Base-by-base conservation (phyloP, 2,888 invertebrate genomes). In the Mystacides longicornis region DNA sequence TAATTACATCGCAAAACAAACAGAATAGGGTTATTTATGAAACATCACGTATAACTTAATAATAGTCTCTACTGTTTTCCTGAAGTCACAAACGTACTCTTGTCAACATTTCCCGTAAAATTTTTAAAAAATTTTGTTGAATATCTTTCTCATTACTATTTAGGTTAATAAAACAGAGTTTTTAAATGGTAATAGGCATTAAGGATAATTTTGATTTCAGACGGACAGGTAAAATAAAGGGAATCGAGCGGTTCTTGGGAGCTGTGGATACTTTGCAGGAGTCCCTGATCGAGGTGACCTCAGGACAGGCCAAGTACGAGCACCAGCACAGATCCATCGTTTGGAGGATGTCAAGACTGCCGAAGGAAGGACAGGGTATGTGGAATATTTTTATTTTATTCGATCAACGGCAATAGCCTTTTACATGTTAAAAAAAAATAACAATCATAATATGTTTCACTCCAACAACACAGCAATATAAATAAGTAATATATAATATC, bases 251-350 rank as follows among this genome's bases (percentile, higher is more conserved):
- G 56, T 89, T 94, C 67, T 78, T 94, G 65, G 95, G 96, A 19
- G 87, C 94, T 2, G 89, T 95, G 63, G 94, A 94, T 67, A 87
- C 89, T 11, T 75, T 92, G 62, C 93, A 94, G 68, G 89, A 91
- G 65, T 93, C 93, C 49, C 77, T 96, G 22, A 95, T 97, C 70
- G 96, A 96, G 72, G 93, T 93, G 5, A 96, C 97, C 11, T 94
- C 94, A 1, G 96, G 95, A 49, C 86, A 93, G 71, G 98, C 99
- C 55, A 99, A 99, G 76, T 99, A 99, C 74, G 98, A 99, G 74
- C 97, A 98, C 76, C 93, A 97, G 68, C 96, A 96, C 75, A 82
- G 92, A 62, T 86, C 97, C 56, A 92, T 99, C 65, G 98, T 99
- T 23, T 99, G 99, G 99, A 81, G 99, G 64, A 97, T 99, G 81